Base-by-base conservation (phyloP, 2,113 vertebrate species). In the Dipodomys spectabilis region DNA sequence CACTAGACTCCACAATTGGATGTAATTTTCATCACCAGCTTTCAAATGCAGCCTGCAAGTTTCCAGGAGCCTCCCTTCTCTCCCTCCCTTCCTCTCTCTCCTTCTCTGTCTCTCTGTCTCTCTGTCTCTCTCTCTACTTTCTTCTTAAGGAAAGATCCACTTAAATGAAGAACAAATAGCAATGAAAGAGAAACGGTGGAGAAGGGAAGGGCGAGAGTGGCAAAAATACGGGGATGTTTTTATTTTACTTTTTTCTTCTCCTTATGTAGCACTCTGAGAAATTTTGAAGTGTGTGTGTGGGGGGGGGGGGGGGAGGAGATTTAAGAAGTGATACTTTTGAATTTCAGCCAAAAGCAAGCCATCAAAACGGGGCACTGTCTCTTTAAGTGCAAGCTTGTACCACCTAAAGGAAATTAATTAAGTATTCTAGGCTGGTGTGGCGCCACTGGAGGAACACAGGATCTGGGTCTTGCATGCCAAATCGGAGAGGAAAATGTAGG, bases 341-440 rank as follows among this genome's bases (percentile, higher is more conserved):
- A 98, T 87, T 78, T 90, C 81, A 25, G 94, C 98, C 98, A 98
- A 98, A 96, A 91, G 78, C 96, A 97, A 96, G 97, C 98, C 97
- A 97, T 97, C 97, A 97, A 96, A 97, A 98, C 95, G 97, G 98
- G 97, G 98, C 97, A 98, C 97, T 97, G 98, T 98, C 97, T 98
- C 97, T 97, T 98, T 98, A 98, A 98, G 95, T 92, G 95, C 97
- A 97, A 97, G 98, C 97, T 98, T 98, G 96, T 96, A 97, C 98
- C 98, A 98, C 98, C 74, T 98, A 98, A 98, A 98, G 99, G 98
- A 99, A 99, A 99, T 99, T 99, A 99, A 99, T 99, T 98, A 99
- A 99, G 98, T 98, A 98, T 92, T 98, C 98, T 97, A 98, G 96
- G 98, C 97, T 98, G 98, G 98, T 98, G 98, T 98, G 99, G 98